Base-by-base conservation (phyloP, 92 coral and sea anemone genomes). In the Isaurus tuberculatus region DNA sequence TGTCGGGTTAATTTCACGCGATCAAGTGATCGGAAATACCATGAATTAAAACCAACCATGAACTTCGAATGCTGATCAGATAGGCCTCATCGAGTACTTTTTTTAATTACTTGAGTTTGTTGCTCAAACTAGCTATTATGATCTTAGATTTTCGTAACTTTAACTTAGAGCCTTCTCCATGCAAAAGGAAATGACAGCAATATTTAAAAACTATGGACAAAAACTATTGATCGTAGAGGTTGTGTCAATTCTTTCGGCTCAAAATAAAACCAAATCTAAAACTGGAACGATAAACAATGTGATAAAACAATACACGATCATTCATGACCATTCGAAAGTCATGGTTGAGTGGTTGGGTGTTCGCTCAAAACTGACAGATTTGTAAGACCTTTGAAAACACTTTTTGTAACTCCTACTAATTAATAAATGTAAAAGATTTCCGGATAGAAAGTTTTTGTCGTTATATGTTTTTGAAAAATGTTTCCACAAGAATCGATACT, bases 1-100 rank as follows among this genome's bases (percentile, higher is more conserved):
- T 55, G 63, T 26, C 30, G 65, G 5, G 81, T 29, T 75, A 60
- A 29, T 75, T 77, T 77, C 82, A 77, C 82, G 82, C 82, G 82
- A 77, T 77, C 82, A 77, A 77, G 82, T 77, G 82, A 77, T 77
- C 82, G 82, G 82, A 77, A 77, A 77, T 77, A 60, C 70, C 69
- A 34, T 19, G 36, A 77, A 77, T 77, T 27, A 55, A 77, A 20
- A 26, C 70, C 70, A 57, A 51, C 70, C 82, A 67, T 57, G 32
- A 29, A n/a, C 49, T 9, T 25, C 68, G 25, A 49, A 53, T 25
- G 33, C 9, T 55, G 32, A 26, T 16, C 23, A 11, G n/a, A 73
- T 19, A 40, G 29, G 29, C 32, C 20, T 31, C 23, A 37, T 37
- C 0, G 46, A 34, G 17, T 36, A 37, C 55, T 60, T 10, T 49